Evolutionary conservation across 2,113 vertebrate genomes (phyloP).

Genomic region (Oreochromis aureus): DNA sequence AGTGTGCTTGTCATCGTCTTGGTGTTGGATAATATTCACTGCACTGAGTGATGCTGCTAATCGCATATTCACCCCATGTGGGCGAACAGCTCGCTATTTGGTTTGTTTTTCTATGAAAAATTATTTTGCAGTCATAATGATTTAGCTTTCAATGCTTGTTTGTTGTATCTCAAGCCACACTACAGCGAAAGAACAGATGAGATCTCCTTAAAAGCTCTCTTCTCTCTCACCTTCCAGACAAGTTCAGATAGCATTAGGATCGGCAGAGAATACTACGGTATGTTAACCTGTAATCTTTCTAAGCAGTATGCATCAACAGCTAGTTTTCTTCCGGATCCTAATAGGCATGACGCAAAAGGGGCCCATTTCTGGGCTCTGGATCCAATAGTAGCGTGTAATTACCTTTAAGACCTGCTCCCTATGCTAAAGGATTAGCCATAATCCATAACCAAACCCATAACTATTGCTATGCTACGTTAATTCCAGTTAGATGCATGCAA

Average conservation of each 20-base stretch:
- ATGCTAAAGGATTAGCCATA: conserved; percentile 64
- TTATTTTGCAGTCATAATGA: not conserved
- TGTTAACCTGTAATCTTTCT: too few relatives aligned
- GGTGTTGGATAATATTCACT: not conserved
- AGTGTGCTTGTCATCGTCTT: not conserved
- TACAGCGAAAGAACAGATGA: not conserved
- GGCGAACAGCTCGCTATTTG: not conserved
- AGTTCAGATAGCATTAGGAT: not conserved
- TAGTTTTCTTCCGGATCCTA: conserved; percentile 37
- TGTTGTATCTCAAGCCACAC: not conserved
- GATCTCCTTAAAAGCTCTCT: not conserved
- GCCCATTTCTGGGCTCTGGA: conserved; percentile 50
- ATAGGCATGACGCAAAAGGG: conserved; percentile 45
- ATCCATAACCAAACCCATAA: conserved; percentile 71
- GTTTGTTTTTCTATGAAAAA: not conserved
- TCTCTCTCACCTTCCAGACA: not conserved
- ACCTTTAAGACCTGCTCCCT: conserved; percentile 67
- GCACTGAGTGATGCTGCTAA: not conserved
- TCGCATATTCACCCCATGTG: not conserved
- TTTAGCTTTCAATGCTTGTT: not conserved
- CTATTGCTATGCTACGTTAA: conserved; percentile 49
- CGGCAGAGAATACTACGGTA: conserved; percentile 14
- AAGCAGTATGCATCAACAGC: conserved; percentile 42
- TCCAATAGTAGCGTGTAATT: conserved; percentile 69
- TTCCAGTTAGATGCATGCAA: conserved; percentile 44